phyloP scores from a whole-genome alignment of 2,113 vertebrate species.

The Perca flavescens region DNA sequence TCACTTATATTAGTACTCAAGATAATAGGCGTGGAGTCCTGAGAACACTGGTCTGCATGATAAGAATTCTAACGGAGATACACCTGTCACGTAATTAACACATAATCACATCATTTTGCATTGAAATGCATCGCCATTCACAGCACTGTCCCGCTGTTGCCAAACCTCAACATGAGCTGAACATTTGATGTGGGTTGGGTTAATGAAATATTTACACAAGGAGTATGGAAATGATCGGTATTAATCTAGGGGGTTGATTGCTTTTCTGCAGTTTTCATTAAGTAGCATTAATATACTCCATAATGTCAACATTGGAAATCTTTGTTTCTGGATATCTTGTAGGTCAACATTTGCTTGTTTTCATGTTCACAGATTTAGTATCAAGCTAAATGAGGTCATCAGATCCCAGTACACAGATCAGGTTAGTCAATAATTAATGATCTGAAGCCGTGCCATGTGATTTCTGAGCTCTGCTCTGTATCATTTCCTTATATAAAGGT shows the following conservation, averaged over 20 bases:
- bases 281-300: neutral
- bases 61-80: neutral
- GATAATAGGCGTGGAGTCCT: neutral
- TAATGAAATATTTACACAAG: neutral
- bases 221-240: neutral
- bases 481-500: neutral
- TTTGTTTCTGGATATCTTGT: neutral
- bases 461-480: neutral
- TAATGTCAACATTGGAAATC: neutral
- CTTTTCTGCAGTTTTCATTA: neutral
- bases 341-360: conserved; percentile 14
- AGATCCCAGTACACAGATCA: conserved; percentile 77
- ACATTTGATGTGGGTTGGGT: neutral
- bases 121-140: neutral
- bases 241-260: neutral
- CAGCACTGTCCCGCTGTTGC: neutral
- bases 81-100: neutral
- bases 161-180: neutral
- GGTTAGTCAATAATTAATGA: conserved; percentile 64
- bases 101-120: neutral
- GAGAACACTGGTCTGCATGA: neutral
- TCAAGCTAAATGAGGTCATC: conserved; percentile 78
- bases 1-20: neutral
- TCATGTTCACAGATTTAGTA: conserved; percentile 68
- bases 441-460: neutral